Evolutionary conservation across 2,888 invertebrate species (phyloP), one percentile per base, ranked within the genome.

Genomic region (Spilarctia lutea): DNA sequence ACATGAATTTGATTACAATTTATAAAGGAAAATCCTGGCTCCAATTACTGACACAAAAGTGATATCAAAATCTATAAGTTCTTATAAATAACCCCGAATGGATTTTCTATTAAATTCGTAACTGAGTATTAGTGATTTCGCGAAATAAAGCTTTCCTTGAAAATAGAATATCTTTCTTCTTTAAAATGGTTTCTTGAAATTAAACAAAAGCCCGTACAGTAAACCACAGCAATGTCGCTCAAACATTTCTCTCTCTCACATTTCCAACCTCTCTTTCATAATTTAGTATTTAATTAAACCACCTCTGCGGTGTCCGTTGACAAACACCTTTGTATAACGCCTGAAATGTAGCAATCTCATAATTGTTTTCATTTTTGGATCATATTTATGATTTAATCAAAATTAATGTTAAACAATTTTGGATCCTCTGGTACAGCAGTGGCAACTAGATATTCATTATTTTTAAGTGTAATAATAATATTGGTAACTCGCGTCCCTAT

Each of bases 231-330:
- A 60, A 60, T 27, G 27, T 27, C 60, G 3, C 6, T 60, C 6
- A 60, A 60, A 60, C 27, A 60, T 60, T 60, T 27, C 60, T 60
- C 60, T 56, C n/a, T 60, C 27, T 27, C 27, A 60, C 27, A 27
- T 60, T 60, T 60, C 60, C 60, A 60, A 45, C 42, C 35, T n/a
- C 33, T 56, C 13, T 52, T 69, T 8, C 56, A 56, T 56, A 69
- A 35, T 68, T 45, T 45, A 68, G 67, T 30, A 45, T 68, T 68
- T 33, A 69, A 69, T 69, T 52, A 33, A 69, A 52, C 30, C 45
- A 45, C 67, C 45, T 42, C 18, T 68, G 45, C 30, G 30, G 30
- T 67, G 42, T 68, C 48, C 45, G 33, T 18, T 63, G 39, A 71
- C 63, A 71, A 56, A 56, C 35, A 71, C 20, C 45, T 68, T 45